Evolutionary conservation across 2,113 vertebrate genomes (phyloP).

Genomic region (Lampris megalopsis): DNA sequence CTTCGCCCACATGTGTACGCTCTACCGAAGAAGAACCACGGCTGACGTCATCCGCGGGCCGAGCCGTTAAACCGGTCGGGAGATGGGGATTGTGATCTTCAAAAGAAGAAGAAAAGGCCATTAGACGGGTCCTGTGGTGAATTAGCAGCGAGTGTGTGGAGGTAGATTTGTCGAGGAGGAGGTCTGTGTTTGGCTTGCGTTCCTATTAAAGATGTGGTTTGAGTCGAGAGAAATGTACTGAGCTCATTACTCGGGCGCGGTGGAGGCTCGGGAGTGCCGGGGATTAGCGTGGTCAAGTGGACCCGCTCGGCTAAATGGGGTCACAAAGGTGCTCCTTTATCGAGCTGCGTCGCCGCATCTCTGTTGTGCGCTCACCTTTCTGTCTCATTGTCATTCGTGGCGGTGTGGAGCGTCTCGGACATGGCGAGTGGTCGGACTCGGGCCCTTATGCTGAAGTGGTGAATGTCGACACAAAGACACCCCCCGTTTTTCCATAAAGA

Average conservation of each 20-base stretch:
- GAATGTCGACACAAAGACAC: neutral
- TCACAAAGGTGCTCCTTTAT: constrained; percentile 25
- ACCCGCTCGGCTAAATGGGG: constrained; percentile 49
- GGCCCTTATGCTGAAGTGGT: too few relatives aligned
- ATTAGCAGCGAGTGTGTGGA: constrained; percentile 46
- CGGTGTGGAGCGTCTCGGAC: neutral
- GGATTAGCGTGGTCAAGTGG: constrained; percentile 54
- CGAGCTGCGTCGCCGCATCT: neutral
- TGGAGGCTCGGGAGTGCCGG: constrained; percentile 50
- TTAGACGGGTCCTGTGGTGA: constrained; percentile 63
- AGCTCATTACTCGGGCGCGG: constrained; percentile 41
- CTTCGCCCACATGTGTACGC: constrained; percentile 69
- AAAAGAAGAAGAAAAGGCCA: constrained; percentile 48
- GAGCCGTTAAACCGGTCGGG: constrained; percentile 66
- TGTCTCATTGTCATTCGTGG: constrained; percentile 1
- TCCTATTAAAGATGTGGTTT: constrained; percentile 59
- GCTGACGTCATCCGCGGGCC: constrained; percentile 64
- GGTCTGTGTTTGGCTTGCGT: constrained; percentile 52
- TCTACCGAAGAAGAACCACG: constrained; percentile 15
- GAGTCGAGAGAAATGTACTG: constrained; percentile 32
- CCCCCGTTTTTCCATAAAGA: too few relatives aligned
- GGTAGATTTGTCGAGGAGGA: constrained; percentile 42
- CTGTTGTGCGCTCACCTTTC: neutral
- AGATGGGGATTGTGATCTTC: constrained; percentile 46
- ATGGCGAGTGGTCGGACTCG: neutral